Conservation (phyloP, 2,113 vertebrate species). For the Piaya cayana region DNA sequence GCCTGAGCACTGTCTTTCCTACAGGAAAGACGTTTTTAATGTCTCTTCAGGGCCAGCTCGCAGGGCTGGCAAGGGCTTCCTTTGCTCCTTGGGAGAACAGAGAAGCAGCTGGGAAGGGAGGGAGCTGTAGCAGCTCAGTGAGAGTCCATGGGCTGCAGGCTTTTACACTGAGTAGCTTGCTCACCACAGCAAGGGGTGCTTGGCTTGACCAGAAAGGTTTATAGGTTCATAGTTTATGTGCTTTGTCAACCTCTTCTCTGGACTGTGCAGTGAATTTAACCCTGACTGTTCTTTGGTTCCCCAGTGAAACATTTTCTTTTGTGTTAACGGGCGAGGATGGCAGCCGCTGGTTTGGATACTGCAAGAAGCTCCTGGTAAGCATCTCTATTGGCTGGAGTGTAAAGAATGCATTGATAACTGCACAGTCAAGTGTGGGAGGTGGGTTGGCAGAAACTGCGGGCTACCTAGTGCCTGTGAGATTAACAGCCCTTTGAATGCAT, state of each 20-base stretch:
- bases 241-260: background rate
- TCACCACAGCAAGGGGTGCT: background rate
- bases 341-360: slow-evolving; percentile 97
- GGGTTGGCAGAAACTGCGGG: background rate
- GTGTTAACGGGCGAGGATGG: slow-evolving; percentile 96
- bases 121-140: background rate
- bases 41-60: background rate
- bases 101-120: background rate
- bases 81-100: background rate
- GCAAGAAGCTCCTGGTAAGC: slow-evolving; percentile 96
- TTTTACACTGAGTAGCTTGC: background rate
- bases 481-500: background rate
- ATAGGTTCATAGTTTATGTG: background rate
- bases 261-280: background rate
- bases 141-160: background rate
- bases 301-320: slow-evolving; percentile 96
- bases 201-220: background rate
- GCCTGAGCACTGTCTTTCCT: background rate
- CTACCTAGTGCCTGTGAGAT: background rate
- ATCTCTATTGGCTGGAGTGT: background rate
- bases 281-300: slow-evolving; percentile 19
- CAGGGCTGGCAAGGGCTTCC: background rate
- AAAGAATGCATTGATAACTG: background rate
- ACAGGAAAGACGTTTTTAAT: background rate
- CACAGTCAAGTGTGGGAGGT: fast-evolving